Evolutionary conservation across 2,888 invertebrate species (phyloP), one percentile per base, ranked within the genome.

Genomic region (Drosophila anomalata): DNA sequence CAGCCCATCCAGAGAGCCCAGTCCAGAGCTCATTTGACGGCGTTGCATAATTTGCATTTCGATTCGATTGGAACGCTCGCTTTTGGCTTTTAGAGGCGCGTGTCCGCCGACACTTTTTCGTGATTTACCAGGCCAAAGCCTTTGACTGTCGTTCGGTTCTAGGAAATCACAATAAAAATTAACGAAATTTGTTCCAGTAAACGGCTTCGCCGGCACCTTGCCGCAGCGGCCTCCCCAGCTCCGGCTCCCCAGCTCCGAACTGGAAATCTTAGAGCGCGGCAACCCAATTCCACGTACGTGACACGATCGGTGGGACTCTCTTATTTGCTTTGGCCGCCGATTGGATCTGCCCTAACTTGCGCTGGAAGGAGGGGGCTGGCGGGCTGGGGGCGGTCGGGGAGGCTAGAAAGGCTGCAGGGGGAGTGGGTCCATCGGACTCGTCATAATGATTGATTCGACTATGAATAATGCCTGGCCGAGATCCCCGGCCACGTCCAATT

Each of bases 101-200:
- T 90, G 90, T 90, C 90, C 90, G 87, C 90, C 90, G 90, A 89
- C 90, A 88, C 90, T 89, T 87, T 87, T 83, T 86, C 85, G 84
- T 86, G 85, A 88, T 88, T 86, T 86, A 77, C 73, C 78, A 77
- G 73, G 65, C 50, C 62, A 31, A 51, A 58, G 72, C 50, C 63
- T 62, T 62, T 71, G 67, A 44, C 51, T 54, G 47, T 50, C 60
- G 50, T 74, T 83, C 71, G 87, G 76, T 87, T 87, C 86, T 88
- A 88, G 84, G 86, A 86, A 88, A 88, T 79, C 86, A 86, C 87
- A 86, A 85, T 85, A 85, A 86, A 88, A 86, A 88, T 86, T 79
- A 87, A 76, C 79, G 24, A 71, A 86, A 86, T 86, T 86, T 87
- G 85, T 86, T 86, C 87, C 83, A 87, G 87, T 79, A 82, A 87